Conservation (phyloP, 2,113 vertebrate genomes). For the human region GRCh38 chr13:66522501-66523000, state of each 20-base stretch:
- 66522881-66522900: neutral
- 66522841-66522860: neutral
- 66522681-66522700: neutral
- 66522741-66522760: neutral
- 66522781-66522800: no score
- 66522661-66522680: neutral
- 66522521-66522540: neutral
- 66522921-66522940: neutral
- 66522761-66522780: neutral
- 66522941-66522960: neutral
- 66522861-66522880: neutral
- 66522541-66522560: neutral
- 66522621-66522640: neutral
- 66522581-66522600: neutral
- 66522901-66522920: neutral
- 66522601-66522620: neutral
- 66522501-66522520: neutral
- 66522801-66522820: neutral
- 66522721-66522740: neutral
- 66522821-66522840: accelerated
- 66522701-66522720: neutral
- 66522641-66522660: neutral
- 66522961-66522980: neutral
- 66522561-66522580: neutral
- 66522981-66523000: neutral